These are phyloP conservation scores for Eupithecia exiguata DNA, from an alignment of 2,888 invertebrate species.

Conservation along the genomic window DNA sequence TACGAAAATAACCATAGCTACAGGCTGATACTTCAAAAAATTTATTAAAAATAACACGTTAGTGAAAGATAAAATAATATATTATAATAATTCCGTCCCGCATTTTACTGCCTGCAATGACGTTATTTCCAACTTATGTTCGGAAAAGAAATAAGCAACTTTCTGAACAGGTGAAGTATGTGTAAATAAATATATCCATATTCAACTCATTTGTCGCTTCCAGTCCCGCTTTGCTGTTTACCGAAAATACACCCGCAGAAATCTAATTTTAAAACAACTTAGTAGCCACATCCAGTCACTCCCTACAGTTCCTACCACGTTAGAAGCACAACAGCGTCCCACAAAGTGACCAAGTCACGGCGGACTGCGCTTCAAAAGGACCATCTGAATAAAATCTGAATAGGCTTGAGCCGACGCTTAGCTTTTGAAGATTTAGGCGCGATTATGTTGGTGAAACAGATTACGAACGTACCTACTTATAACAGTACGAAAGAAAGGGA, in stretches of 20 bases:
- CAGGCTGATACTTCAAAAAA: no score
- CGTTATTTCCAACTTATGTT: no score
- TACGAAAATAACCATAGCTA: no score
- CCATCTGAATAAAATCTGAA: slow-evolving; percentile 60
- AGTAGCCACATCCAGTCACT: slow-evolving; percentile 49
- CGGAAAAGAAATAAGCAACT: no score
- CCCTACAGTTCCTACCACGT: slow-evolving; percentile 10
- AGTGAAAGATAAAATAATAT: no score
- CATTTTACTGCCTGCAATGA: no score
- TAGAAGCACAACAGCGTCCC: slow-evolving; percentile 52
- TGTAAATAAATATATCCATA: no score
- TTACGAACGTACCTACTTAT: slow-evolving; percentile 23
- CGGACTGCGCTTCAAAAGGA: slow-evolving; percentile 64
- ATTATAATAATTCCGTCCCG: no score
- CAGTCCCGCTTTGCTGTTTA: no score
- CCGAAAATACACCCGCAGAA: neutral
- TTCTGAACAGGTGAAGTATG: no score
- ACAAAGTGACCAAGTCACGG: slow-evolving; percentile 76
- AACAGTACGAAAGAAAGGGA: slow-evolving; percentile 16
- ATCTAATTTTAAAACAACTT: neutral
- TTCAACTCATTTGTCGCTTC: no score
- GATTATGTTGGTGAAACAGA: slow-evolving; percentile 43
- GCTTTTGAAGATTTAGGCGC: slow-evolving; percentile 53
- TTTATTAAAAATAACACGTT: no score
- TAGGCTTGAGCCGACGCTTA: slow-evolving; percentile 52